Evolutionary conservation across 2,888 invertebrate genomes (phyloP), one percentile per base, ranked within the genome.

Genomic region (Stegana nigrithorax): DNA sequence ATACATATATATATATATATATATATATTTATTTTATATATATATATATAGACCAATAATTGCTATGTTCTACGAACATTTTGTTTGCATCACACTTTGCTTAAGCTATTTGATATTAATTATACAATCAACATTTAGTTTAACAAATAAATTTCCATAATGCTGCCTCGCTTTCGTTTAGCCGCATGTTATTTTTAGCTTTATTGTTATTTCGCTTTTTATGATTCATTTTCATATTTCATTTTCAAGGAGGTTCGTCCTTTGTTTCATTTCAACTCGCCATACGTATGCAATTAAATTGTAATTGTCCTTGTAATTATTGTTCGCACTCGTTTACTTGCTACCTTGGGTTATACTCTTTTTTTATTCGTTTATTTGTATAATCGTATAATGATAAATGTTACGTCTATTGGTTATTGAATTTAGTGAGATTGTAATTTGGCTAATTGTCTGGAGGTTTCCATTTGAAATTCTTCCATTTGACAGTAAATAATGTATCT

Each of bases 401-500:
- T n/a, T n/a, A n/a, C n/a, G 39, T n/a, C 19, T 23, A 36, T 32
- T 12, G 29, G 10, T 50, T 50, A 27, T 39, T 21, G 60, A n/a
- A n/a, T 70, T 79, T 73, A 77, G 73, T 79, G 78, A 71, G 70
- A 69, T 71, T 79, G 78, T 56, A 79, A 65, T 69, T 79, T 79
- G 73, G 74, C 80, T 80, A 87, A 90, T 78, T 82, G 82, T 66
- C 83, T 88, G 86, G 91, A 89, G 87, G 89, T 91, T 88, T 91
- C 91, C 87, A 91, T 89, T 89, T 92, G 91, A 88, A 91, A 90
- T 88, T 92, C 92, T 88, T 92, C 92, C 91, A 92, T 91, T 89
- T 92, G 92, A 89, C 91, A 92, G 90, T 92, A 92, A 88, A 92
- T 91, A 88, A 92, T 90, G 89, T 92, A 92, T 89, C 90, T 90